Evolutionary conservation across 1,140 invertebrate species (phyloP).

Genomic region (Cheumatopsyche charites): DNA sequence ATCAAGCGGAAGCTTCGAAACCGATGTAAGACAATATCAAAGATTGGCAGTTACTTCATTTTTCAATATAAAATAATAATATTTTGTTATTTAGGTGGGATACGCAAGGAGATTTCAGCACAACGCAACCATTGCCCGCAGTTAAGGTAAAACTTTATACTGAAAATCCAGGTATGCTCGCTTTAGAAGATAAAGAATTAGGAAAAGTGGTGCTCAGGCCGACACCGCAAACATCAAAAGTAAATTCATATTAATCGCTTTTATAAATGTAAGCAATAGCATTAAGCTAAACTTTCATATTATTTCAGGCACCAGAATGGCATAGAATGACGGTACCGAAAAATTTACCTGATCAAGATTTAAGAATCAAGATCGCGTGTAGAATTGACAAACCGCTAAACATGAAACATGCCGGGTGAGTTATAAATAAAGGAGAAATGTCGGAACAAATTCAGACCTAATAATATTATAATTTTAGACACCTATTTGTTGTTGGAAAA

Average conservation of each 20-base stretch:
- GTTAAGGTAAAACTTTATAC: slow-evolving; percentile 98
- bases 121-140: slow-evolving; percentile 93
- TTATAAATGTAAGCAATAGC: not conserved
- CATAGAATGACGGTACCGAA: slow-evolving; percentile 96
- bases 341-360: slow-evolving; percentile 92
- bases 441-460: slow-evolving; percentile 10
- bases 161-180: slow-evolving; percentile 95
- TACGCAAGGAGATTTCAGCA: slow-evolving; percentile 98
- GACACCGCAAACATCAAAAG: slow-evolving; percentile 89
- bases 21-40: slow-evolving; percentile 76
- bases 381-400: slow-evolving; percentile 98
- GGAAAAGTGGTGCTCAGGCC: slow-evolving; percentile 92
- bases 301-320: slow-evolving; percentile 87
- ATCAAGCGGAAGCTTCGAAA: slow-evolving; percentile 98
- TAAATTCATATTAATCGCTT: slow-evolving; percentile 51
- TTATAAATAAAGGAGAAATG: slow-evolving; percentile 47
- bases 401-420: slow-evolving; percentile 97
- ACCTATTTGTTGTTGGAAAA: slow-evolving; percentile 94
- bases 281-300: too few relatives aligned
- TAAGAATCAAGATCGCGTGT: slow-evolving; percentile 97
- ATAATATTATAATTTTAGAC: slow-evolving; percentile 61
- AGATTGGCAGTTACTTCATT: not conserved
- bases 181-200: slow-evolving; percentile 98
- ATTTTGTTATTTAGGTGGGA: slow-evolving; percentile 78
- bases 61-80: not conserved